phyloP scores from a whole-genome alignment of 2,113 vertebrate species.

The Clinocottus analis region DNA sequence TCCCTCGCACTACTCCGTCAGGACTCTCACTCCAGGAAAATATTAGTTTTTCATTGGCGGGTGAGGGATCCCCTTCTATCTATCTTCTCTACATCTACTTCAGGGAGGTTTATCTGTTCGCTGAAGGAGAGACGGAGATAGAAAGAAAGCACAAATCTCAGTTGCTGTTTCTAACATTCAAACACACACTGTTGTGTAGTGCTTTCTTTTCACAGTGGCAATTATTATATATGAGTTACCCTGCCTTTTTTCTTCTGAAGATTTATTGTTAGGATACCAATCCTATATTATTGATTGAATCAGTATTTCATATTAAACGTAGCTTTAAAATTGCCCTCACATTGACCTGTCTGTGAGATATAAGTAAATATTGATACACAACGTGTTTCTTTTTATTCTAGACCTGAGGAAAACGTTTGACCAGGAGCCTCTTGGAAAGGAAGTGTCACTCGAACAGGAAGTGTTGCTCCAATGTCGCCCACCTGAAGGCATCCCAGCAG shows the following conservation, averaged over 20 bases:
- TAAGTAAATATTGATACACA: constrained; percentile 3
- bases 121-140: constrained; percentile 15
- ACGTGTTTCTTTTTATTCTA: constrained; percentile 60
- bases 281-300: constrained; percentile 10
- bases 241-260: constrained; percentile 1
- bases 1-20: constrained; percentile 66
- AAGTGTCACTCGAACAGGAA: constrained; percentile 95
- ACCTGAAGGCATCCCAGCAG: constrained; percentile 95
- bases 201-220: background rate
- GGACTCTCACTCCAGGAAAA: constrained; percentile 62
- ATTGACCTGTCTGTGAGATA: background rate
- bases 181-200: background rate
- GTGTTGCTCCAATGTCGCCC: constrained; percentile 96
- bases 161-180: constrained; percentile 13
- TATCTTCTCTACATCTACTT: constrained; percentile 43
- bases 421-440: constrained; percentile 96
- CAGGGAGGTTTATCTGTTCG: constrained; percentile 26
- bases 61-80: constrained; percentile 52
- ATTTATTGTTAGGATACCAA: constrained; percentile 5
- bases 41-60: constrained; percentile 73
- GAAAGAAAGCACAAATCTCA: constrained; percentile 13
- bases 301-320: constrained; percentile 11
- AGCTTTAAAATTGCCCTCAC: background rate
- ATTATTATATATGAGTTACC: background rate
- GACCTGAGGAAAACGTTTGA: constrained; percentile 97